phyloP scores from a whole-genome alignment of 2,797 vertebrate genomes.

The Chanos chanos region DNA sequence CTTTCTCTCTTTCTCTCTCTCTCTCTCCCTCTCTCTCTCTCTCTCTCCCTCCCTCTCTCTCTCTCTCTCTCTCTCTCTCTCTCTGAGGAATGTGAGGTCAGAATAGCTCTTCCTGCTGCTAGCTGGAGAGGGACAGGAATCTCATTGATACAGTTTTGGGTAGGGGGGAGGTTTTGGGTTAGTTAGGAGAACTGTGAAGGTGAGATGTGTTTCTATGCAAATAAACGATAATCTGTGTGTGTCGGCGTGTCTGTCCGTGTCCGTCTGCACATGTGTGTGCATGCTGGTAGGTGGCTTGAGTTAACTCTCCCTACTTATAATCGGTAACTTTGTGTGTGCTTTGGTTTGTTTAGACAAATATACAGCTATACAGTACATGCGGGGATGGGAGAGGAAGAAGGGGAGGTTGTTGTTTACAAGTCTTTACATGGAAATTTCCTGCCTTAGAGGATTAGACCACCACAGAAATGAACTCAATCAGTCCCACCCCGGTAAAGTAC shows the following conservation, averaged over 20 bases:
- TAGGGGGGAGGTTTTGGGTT: no score
- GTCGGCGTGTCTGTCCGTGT: constrained; percentile 4
- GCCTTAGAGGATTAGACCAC: no score
- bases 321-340: no score
- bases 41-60: constrained; percentile 9
- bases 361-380: no score
- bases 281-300: no score
- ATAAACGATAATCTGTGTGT: constrained; percentile 38
- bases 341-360: no score
- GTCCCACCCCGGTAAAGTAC: no score
- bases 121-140: constrained; percentile 69
- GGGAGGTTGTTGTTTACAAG: no score
- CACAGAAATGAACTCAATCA: no score
- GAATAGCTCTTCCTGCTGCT: constrained; percentile 65
- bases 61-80: constrained; percentile 7
- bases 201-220: constrained; percentile 57
- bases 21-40: constrained; percentile 8
- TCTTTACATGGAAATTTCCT: no score
- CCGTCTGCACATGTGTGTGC: constrained; percentile 1
- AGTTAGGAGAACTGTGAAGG: constrained; percentile 52
- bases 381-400: no score
- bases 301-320: no score
- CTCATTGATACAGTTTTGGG: constrained; percentile 70
- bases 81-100: constrained; percentile 66
- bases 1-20: constrained; percentile 35